Evolutionary conservation across 2,113 vertebrate species (phyloP).

Genomic region (Otis tarda): DNA sequence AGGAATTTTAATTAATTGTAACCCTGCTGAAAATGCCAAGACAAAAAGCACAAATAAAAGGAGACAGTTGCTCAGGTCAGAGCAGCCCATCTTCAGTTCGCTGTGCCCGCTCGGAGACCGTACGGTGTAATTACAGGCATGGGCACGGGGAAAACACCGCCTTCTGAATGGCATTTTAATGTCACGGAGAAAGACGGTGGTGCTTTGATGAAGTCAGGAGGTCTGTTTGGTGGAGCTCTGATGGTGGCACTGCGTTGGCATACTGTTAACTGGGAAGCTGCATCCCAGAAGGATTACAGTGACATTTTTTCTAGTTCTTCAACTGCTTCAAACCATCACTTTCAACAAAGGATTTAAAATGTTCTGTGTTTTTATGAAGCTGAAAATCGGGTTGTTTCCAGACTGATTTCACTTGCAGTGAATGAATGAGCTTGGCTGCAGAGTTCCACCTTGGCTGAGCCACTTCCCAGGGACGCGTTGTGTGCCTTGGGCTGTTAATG

Average conservation of each 20-base stretch:
- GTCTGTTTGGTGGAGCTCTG: background rate
- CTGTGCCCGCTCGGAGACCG: background rate
- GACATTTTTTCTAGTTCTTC: background rate
- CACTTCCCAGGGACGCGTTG: fast-evolving
- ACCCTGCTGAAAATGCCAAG: constrained; percentile 20
- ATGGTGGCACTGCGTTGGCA: background rate
- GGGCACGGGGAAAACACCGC: background rate
- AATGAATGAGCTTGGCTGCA: background rate
- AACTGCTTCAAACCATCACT: background rate
- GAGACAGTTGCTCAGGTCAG: background rate
- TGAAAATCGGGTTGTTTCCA: background rate
- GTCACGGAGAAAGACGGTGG: background rate
- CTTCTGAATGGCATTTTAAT: background rate
- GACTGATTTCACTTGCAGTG: background rate
- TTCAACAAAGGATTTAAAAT: background rate
- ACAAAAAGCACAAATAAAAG: background rate
- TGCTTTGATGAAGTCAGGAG: background rate
- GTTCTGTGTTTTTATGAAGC: background rate
- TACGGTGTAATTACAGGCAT: background rate
- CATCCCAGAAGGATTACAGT: background rate
- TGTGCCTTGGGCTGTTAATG: background rate
- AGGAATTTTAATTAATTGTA: constrained; percentile 48
- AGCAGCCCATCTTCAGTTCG: background rate
- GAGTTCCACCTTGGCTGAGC: background rate
- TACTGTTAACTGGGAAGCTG: background rate